Evolutionary conservation across 1,140 invertebrate genomes (phyloP), one percentile per base, ranked within the genome.

Genomic region (Saccostrea cuccullata): DNA sequence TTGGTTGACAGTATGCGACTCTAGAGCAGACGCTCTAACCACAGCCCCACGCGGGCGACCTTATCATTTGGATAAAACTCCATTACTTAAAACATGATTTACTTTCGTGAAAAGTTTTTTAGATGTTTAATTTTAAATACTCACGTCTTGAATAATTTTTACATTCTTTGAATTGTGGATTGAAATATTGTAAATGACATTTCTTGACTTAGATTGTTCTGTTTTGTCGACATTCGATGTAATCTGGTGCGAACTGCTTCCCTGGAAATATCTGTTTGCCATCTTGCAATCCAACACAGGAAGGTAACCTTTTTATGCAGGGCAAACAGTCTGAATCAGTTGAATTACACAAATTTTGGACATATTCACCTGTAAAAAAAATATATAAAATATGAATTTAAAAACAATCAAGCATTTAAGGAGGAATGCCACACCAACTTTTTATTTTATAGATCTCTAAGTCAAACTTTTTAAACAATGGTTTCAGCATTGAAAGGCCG

Each of bases 281-380:
- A 86, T 92, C 88, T 6, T 77, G 40, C 3, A 89, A 77, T 17
- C 83, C 89, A 15, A 88, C 85, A 90, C 90, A 91, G 73, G 86
- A 86, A 20, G 91, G 90, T 6, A 89, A 55, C 26, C 88, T 83
- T 3, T 89, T 88, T 17, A 84, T 82, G 67, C 90, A 91, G 3
- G 85, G 90, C 20, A 56, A 23, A 86, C 90, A 92, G 20, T 55
- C 64, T 47, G 85, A 60, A 64, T 86, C 85, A 84, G 77, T 82
- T 13, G 36, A 40, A 70, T 85, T 86, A 87, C 91, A 91, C 58
- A 84, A 26, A 67, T 91, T 91, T 56, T 91, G 89, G 47, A 82
- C 58, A 83, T 91, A 91, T 20, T 90, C 90, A 91, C 90, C 90
- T 91, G 83, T 15, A 40, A 26, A 6, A 9, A 13, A 82, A 30